Base-by-base conservation (phyloP, 2,797 vertebrate species). In the Nothura maculosa region DNA sequence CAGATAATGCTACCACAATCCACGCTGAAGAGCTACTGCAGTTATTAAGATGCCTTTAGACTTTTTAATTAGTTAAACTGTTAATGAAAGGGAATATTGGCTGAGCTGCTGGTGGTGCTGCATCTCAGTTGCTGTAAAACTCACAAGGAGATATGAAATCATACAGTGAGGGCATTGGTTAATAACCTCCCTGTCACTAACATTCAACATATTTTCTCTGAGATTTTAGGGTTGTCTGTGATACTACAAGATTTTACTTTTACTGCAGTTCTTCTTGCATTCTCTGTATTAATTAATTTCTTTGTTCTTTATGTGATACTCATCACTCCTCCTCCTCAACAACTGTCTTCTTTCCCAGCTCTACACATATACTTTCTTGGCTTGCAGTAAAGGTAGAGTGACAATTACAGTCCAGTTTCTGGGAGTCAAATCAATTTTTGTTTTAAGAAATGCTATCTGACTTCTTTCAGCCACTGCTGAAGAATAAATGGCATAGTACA, bases 51-150 rank as follows among this genome's bases (percentile, higher is more conserved):
- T 5, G 47, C 25, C 30, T 86, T 88, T 32, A 50, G 48, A 77
- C 24, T 13, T 91, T 93, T 93, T 86, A 93, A 92, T 82, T 93
- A 77, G 22, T 61, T 84, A 64, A 88, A 96, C 80, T 84, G 50
- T 3, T 81, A 92, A 90, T 84, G 70, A 84, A 67, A 32, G 25
- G 84, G 12, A 58, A 75, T 74, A 57, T 57, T 86, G 24, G 3
- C 60, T 55, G 55, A 69, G 20, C n/a, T 92, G 45, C n/a, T 79
- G 3, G 15, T 45, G 19, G 27, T 87, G 21, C 12, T 62, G 4
- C 68, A 76, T 57, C 10, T 22, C 40, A 57, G 30, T 43, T 77
- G 10, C 40, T 87, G 27, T 42, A 64, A 52, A 38, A 66, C 55
- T 89, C 54, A 57, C 62, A 75, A n/a, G 24, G 30, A 75, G 8